phyloP scores from a whole-genome alignment of 2,113 vertebrate genomes.

The Alligator mississippiensis region DNA sequence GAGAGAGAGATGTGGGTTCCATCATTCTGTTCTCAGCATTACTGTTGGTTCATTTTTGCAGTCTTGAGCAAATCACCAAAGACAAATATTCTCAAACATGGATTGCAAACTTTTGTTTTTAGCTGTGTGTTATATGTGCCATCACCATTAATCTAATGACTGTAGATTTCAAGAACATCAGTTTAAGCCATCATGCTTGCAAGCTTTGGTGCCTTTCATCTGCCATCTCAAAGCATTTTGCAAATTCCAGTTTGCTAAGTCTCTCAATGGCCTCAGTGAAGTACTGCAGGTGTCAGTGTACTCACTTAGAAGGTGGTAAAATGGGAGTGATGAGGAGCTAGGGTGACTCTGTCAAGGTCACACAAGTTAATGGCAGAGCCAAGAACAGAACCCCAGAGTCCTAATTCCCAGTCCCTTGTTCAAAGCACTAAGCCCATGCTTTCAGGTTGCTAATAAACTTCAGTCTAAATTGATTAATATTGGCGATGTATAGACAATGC shows the following conservation, averaged over 20 bases:
- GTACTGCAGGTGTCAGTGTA: background rate
- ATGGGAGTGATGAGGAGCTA: background rate
- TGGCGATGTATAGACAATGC: too few relatives aligned
- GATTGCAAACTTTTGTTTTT: background rate
- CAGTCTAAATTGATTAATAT: background rate
- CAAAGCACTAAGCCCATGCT: background rate
- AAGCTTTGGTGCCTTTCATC: background rate
- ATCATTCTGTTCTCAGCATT: background rate
- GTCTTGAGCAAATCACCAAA: background rate
- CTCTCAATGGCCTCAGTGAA: background rate
- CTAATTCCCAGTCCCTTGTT: background rate
- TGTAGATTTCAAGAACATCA: background rate
- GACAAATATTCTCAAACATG: background rate
- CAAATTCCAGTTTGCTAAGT: background rate
- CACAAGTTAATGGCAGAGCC: background rate
- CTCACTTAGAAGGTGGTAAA: background rate
- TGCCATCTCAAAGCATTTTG: background rate
- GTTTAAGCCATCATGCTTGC: background rate
- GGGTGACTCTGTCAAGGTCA: background rate
- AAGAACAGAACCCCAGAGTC: background rate
- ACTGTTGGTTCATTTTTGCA: background rate
- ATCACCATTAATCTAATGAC: background rate
- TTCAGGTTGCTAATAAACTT: background rate
- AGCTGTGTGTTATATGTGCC: background rate
- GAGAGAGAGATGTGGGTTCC: background rate